phyloP scores from a whole-genome alignment of 1,140 invertebrate species.

The Drosophila azteca region DNA sequence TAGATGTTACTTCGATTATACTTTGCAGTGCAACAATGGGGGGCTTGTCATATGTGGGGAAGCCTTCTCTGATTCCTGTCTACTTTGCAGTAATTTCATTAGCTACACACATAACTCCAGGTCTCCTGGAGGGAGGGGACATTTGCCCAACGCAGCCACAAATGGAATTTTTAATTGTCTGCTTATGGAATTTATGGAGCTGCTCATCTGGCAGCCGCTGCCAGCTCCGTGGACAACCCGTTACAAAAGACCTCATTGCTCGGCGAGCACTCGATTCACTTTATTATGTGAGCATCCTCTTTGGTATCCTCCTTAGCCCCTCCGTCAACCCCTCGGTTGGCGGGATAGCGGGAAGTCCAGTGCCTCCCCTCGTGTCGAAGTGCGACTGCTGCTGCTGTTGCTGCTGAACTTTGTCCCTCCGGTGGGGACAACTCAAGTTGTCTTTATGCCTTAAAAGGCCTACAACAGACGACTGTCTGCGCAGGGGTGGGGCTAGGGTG shows the following conservation, averaged over 20 bases:
- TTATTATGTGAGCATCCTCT: conserved; percentile 52
- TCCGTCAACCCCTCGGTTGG: conserved; percentile 26
- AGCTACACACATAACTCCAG: too few relatives aligned
- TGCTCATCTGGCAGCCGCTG: conserved; percentile 30
- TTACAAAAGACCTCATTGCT: conserved; percentile 34
- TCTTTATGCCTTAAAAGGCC: conserved; percentile 67
- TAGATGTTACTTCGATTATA: too few relatives aligned
- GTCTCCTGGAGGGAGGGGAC: too few relatives aligned
- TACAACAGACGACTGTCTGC: conserved; percentile 31
- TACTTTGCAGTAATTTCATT: too few relatives aligned
- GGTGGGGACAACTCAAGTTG: conserved; percentile 65
- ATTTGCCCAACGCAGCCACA: conserved; percentile 23
- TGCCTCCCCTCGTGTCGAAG: conserved; percentile 18
- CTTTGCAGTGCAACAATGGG: too few relatives aligned
- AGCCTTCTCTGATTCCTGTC: too few relatives aligned
- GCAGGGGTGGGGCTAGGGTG: conserved; percentile 1
- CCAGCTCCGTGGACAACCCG: conserved; percentile 36
- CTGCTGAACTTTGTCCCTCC: conserved; percentile 24
- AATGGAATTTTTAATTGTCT: conserved; percentile 60
- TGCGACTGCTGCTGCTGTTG: too few relatives aligned
- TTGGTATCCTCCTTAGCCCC: not conserved
- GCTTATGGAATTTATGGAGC: conserved; percentile 16
- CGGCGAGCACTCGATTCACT: conserved; percentile 52
- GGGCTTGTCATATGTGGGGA: too few relatives aligned
- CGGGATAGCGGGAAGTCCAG: conserved; percentile 64